phyloP scores from a whole-genome alignment of 2,113 vertebrate species.

The Camelus bactrianus region DNA sequence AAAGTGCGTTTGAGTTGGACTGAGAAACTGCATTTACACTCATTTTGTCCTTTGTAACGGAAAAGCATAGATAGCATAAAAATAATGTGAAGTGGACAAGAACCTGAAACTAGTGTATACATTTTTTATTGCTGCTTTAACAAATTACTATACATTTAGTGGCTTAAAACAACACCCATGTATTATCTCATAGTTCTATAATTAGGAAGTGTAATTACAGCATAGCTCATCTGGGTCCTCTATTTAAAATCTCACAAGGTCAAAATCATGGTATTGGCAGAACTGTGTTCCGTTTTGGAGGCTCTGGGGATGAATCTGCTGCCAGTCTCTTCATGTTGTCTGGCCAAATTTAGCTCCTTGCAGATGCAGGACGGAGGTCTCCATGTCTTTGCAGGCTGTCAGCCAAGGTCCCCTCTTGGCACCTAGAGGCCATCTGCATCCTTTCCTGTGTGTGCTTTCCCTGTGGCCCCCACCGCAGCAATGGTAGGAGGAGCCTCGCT shows the following conservation, averaged over 20 bases:
- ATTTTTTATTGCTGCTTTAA: not conserved
- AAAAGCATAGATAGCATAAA: not conserved
- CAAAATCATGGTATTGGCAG: not conserved
- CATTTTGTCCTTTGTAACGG: not conserved
- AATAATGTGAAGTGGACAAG: not conserved
- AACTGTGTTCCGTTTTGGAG: not conserved
- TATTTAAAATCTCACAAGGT: not conserved
- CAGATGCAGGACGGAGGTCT: not conserved
- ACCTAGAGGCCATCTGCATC: not conserved
- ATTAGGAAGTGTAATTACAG: not conserved
- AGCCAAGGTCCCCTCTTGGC: not conserved
- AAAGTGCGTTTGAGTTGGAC: not conserved
- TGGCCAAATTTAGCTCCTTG: not conserved
- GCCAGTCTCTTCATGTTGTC: not conserved
- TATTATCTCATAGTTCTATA: not conserved
- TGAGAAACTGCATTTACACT: not conserved
- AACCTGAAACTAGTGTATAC: not conserved
- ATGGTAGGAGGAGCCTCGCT: not conserved
- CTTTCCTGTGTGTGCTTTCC: fast-evolving
- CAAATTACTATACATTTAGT: not conserved
- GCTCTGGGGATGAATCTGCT: not conserved
- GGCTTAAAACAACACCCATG: not conserved
- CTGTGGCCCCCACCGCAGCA: fast-evolving
- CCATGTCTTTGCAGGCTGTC: not conserved
- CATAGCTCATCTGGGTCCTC: not conserved